Base-by-base conservation (phyloP, 1,140 invertebrate genomes). In the Sitobion miscanthi region DNA sequence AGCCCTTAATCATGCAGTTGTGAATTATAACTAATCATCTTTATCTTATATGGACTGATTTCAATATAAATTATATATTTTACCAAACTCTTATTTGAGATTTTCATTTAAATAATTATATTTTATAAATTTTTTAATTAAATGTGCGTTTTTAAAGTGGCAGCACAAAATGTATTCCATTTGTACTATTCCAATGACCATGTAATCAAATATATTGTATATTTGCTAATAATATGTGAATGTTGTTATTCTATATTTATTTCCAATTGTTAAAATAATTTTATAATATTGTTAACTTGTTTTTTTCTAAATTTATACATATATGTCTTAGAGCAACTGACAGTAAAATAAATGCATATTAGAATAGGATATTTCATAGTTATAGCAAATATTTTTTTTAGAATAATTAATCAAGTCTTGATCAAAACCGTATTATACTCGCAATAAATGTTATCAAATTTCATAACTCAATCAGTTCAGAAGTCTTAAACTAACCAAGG, bases 11-110 rank as follows among this genome's bases (percentile, higher is more conserved):
- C 30, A n/a, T 90, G 14, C 89, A 52, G 42, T 45, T 90, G 89
- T 90, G 88, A 89, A 89, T 89, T 89, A 42, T 90, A 90, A 90
- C 89, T 42, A 69, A 69, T 90, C 38, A 69, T 90, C 35, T 90
- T 90, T 62, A 45, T 45, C 62, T 45, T 38, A 89, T 89, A 42
- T 8, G 5, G 88, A 89, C 88, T 89, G 88, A 89, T 89, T 57
- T 57, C 88, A 89, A 62, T 57, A 38, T 38, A 89, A 89, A 89
- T 90, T 38, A 57, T 90, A 62, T 90, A 42, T 62, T 90, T 90
- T 90, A 90, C 88, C 88, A 57, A 89, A 90, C n/a, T 47, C 86
- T 25, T 88, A 23, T 88, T 88, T 88, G 3, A 25, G 23, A 85
- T 85, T 45, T 85, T 25, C 85, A 87, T 87, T 87, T 87, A 47